These are phyloP conservation scores for Scaptomyza montana DNA, from an alignment of 1,140 invertebrate species.

Conservation along the genomic window DNA sequence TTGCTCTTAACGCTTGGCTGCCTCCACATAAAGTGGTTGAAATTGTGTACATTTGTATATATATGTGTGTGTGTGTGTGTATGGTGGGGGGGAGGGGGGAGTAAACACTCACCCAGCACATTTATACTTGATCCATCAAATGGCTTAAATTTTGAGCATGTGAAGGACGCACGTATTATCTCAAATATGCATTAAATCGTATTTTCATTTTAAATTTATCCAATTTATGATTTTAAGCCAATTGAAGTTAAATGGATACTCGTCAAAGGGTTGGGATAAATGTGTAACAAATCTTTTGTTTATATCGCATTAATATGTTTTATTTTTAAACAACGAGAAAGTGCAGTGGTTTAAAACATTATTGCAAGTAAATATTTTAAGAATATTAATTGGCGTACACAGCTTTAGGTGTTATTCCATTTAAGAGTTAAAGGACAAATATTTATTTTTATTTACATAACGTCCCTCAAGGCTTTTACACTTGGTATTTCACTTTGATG, in stretches of 20 bases:
- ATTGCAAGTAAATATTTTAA: neutral
- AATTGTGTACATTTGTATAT: neutral
- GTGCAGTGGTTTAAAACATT: too few relatives aligned
- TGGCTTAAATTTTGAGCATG: constrained; percentile 19
- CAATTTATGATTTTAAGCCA: neutral
- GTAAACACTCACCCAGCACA: constrained; percentile 19
- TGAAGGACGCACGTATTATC: constrained; percentile 3
- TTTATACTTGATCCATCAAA: constrained; percentile 36
- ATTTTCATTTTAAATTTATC: constrained; percentile 5
- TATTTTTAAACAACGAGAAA: too few relatives aligned
- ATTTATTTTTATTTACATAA: neutral
- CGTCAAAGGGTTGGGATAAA: neutral
- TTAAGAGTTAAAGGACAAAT: neutral
- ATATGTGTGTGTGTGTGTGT: neutral
- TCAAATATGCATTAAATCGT: constrained; percentile 4
- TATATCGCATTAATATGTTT: too few relatives aligned
- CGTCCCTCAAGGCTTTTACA: neutral
- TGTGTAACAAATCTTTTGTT: neutral
- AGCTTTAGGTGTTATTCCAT: neutral
- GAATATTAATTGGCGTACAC: neutral
- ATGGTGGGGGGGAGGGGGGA: too few relatives aligned
- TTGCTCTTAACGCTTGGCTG: constrained; percentile 64
- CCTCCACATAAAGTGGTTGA: constrained; percentile 29
- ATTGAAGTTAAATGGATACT: neutral
- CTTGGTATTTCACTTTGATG: neutral